Percentiles rank a stretch among this genome's conserved stretches.
phyloP scores from a whole-genome alignment of 2,113 vertebrate species.

The Myotis lucifugus region DNA sequence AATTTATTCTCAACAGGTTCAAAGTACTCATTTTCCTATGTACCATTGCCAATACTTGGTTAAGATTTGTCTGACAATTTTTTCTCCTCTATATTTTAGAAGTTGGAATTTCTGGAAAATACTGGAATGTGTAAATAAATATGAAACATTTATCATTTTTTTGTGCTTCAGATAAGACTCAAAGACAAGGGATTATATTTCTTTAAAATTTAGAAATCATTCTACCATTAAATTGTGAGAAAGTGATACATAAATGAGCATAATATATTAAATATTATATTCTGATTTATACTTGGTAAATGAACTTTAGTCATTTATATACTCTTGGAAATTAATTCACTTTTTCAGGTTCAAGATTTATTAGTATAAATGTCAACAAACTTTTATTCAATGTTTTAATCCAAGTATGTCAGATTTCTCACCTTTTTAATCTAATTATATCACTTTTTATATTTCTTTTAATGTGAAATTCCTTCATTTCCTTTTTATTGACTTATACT shows the following conservation, averaged over 20 bases:
- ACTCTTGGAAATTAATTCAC: not conserved
- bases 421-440: not conserved
- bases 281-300: not conserved
- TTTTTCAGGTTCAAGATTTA: conserved; percentile 26
- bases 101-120: not conserved
- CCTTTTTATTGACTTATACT: not conserved
- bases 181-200: not conserved
- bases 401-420: not conserved
- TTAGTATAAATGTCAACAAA: not conserved
- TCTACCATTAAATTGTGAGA: conserved; percentile 23
- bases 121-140: conserved; percentile 41
- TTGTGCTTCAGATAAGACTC: not conserved
- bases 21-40: not conserved
- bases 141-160: conserved; percentile 33
- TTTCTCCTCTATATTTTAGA: not conserved
- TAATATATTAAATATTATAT: not conserved
- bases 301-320: not conserved
- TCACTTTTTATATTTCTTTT: not conserved
- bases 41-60: not conserved
- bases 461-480: not conserved
- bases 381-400: not conserved
- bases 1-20: not conserved
- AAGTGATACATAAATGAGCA: not conserved
- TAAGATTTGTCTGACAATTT: not conserved
- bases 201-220: conserved; percentile 22